Evolutionary conservation across 2,113 vertebrate genomes (phyloP).

Genomic region (Gila orcuttii): DNA sequence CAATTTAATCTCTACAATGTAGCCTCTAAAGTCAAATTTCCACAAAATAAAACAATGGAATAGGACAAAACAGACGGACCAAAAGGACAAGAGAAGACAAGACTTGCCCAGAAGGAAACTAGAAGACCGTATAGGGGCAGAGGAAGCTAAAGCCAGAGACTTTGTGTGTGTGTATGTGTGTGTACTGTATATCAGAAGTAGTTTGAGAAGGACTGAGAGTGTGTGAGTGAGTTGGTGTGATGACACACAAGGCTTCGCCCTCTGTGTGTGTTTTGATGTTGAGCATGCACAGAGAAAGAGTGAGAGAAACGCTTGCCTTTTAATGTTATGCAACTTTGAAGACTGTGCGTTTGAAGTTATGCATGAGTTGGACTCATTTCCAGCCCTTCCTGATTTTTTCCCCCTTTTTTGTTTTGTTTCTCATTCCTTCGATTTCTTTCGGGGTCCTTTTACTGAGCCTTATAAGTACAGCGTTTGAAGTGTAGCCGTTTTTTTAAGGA

Average conservation of each 20-base stretch:
- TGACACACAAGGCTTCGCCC: neutral
- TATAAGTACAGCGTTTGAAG: conserved; percentile 66
- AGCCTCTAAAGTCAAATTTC: neutral
- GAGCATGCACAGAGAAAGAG: conserved; percentile 38
- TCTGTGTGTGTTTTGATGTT: conserved; percentile 39
- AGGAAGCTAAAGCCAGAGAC: conserved; percentile 3
- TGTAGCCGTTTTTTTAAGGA: conserved; percentile 70
- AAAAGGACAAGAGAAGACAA: neutral
- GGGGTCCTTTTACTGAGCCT: conserved; percentile 58
- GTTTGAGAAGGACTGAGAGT: conserved; percentile 34
- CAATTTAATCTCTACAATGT: neutral
- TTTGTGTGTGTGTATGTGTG: neutral
- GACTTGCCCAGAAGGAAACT: neutral
- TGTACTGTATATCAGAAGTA: neutral
- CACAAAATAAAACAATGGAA: neutral
- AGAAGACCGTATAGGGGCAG: neutral
- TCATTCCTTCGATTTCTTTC: conserved; percentile 51
- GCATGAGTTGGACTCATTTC: conserved; percentile 79
- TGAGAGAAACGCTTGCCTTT: conserved; percentile 66
- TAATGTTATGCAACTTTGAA: conserved; percentile 81
- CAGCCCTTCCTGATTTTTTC: conserved; percentile 74
- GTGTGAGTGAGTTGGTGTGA: conserved; percentile 19
- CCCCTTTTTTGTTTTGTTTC: conserved; percentile 46
- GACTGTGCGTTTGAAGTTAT: conserved; percentile 77
- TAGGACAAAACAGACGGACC: neutral